Conservation (phyloP, 2,888 invertebrate genomes). For the Alitta virens region DNA sequence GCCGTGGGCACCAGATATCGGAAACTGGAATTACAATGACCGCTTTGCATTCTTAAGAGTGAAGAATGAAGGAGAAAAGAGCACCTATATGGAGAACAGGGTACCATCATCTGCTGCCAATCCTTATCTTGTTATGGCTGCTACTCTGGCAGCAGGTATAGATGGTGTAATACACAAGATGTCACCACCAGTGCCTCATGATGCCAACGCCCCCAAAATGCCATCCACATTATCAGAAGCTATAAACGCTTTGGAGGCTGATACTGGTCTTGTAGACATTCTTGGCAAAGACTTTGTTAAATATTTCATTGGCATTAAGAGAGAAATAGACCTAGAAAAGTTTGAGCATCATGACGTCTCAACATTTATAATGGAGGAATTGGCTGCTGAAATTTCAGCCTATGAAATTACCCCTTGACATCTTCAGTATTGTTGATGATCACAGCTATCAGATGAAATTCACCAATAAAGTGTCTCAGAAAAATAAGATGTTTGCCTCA, state of each 20-base stretch:
- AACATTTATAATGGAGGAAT: too few species aligned
- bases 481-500: too few species aligned
- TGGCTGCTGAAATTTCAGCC: too few species aligned
- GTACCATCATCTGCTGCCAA: conserved; percentile 23
- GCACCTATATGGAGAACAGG: conserved; percentile 29
- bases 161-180: conserved; percentile 25
- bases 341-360: neutral
- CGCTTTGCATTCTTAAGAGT: conserved; percentile 14
- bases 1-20: conserved; percentile 12
- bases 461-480: too few species aligned
- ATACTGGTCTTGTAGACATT: conserved; percentile 17
- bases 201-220: conserved; percentile 7
- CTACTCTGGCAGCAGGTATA: conserved; percentile 27
- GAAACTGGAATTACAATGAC: conserved; percentile 18
- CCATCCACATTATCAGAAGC: conserved; percentile 25
- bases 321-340: conserved; percentile 5
- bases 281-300: conserved; percentile 26
- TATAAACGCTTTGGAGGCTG: conserved; percentile 18
- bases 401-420: too few species aligned
- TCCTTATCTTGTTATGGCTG: conserved; percentile 29
- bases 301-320: conserved; percentile 26
- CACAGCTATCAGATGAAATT: too few species aligned
- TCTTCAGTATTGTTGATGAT: too few species aligned
- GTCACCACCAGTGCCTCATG: neutral
- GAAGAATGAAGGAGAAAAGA: conserved; percentile 7